Conservation (phyloP, 2,888 invertebrate species). For the Choreutis nemorana region DNA sequence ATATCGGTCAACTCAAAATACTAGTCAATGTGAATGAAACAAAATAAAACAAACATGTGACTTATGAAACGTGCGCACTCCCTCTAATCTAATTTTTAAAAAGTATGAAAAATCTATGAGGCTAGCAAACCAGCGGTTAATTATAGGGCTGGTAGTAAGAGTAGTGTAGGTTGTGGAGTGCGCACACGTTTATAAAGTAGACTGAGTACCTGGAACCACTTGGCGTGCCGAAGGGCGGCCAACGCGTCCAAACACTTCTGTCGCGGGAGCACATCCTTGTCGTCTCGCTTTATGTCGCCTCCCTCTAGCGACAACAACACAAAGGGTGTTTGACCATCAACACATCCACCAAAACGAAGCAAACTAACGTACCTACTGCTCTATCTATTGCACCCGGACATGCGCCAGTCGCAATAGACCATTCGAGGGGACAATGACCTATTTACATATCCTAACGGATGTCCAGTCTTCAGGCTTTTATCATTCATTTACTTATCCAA, state of each 20-base stretch:
- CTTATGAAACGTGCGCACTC: conserved; percentile 59
- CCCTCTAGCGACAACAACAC: conserved; percentile 67
- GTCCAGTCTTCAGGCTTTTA: too few species aligned
- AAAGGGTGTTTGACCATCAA: conserved; percentile 83
- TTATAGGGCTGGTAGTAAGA: neutral
- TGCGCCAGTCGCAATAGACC: too few species aligned
- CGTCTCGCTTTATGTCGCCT: conserved; percentile 75
- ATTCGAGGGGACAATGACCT: too few species aligned
- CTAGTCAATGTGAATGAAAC: conserved; percentile 16
- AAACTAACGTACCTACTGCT: too few species aligned
- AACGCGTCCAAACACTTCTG: conserved; percentile 99
- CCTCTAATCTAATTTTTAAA: conserved; percentile 1
- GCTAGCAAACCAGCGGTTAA: neutral
- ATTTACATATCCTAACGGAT: too few species aligned
- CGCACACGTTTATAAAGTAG: conserved; percentile 50
- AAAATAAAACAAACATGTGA: conserved; percentile 57
- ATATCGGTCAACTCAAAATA: conserved; percentile 15
- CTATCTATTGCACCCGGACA: too few species aligned
- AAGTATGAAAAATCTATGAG: neutral
- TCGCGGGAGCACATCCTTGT: conserved; percentile 96
- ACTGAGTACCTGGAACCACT: conserved; percentile 98
- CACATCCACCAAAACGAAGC: conserved; percentile 57
- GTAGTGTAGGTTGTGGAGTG: conserved; percentile 24
- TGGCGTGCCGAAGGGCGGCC: conserved; percentile 99
- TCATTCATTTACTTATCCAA: too few species aligned